A percentile compares a stretch with the other conserved stretches of the same genome.
Evolutionary conservation across 2,888 invertebrate species (phyloP).

Genomic region (Axea sp.): DNA sequence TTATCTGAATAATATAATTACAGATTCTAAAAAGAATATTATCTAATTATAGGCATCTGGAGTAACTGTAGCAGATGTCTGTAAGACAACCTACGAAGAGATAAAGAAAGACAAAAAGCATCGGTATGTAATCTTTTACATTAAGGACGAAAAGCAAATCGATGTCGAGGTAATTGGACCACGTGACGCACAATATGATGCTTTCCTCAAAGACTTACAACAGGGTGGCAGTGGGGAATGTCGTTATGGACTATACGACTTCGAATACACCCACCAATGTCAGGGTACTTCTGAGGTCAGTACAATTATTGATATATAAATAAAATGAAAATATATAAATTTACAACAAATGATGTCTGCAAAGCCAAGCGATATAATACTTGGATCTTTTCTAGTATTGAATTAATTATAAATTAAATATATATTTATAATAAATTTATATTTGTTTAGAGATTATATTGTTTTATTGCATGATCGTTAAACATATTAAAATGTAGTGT

Average conservation of each 20-base stretch:
- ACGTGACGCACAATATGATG: slow-evolving; percentile 94
- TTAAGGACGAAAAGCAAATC: slow-evolving; percentile 97
- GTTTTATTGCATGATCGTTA: too few species aligned
- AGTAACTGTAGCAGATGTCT: slow-evolving; percentile 96
- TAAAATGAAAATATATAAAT: too few species aligned
- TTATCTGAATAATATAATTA: slow-evolving; percentile 13
- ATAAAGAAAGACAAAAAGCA: slow-evolving; percentile 99
- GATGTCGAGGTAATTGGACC: slow-evolving; percentile 95
- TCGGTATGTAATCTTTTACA: slow-evolving; percentile 97
- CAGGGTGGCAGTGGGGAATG: slow-evolving; percentile 95
- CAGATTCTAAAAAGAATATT: slow-evolving; percentile 22
- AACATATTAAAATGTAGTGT: too few species aligned
- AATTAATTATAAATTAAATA: too few species aligned
- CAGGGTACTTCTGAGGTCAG: slow-evolving; percentile 94
- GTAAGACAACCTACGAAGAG: slow-evolving; percentile 97
- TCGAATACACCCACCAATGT: slow-evolving; percentile 98
- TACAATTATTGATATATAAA: too few species aligned
- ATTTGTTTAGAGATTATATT: too few species aligned
- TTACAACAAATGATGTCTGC: too few species aligned
- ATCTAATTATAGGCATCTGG: slow-evolving; percentile 88
- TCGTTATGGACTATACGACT: slow-evolving; percentile 98
- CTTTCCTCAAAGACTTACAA: slow-evolving; percentile 96
- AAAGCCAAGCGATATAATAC: too few species aligned
- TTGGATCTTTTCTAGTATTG: too few species aligned
- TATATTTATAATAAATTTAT: too few species aligned